Percentiles rank a stretch among this genome's conserved stretches.
These are phyloP conservation scores for Polypedilum pembai DNA, from an alignment of 1,140 invertebrate genomes.

Conservation along the genomic window DNA sequence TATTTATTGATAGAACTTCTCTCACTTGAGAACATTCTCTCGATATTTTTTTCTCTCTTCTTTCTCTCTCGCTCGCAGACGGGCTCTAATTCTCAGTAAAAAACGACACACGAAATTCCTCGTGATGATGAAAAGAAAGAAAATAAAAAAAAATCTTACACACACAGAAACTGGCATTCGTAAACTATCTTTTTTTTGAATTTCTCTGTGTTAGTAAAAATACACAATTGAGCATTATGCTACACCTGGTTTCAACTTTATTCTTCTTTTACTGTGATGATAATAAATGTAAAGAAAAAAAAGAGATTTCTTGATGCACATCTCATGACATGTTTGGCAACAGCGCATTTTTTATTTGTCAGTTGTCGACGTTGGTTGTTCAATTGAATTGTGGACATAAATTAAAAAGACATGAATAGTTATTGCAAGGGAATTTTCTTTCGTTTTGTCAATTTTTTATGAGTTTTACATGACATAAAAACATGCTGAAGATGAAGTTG, in stretches of 20 bases:
- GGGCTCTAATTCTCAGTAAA: not conserved
- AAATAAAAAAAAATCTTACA: not conserved
- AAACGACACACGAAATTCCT: not conserved
- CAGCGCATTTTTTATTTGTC: not conserved
- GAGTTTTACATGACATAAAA: not conserved
- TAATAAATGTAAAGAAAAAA: conserved; percentile 1
- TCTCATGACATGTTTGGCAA: not conserved
- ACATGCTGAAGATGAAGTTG: not conserved
- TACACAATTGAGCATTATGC: not conserved
- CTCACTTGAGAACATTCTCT: not conserved
- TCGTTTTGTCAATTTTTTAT: not conserved
- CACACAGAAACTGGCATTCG: too few relatives aligned
- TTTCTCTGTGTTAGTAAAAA: not conserved
- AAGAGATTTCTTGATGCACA: not conserved
- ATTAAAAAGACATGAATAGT: not conserved
- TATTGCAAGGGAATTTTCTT: not conserved
- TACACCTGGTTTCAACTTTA: conserved; percentile 12
- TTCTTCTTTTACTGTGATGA: conserved; percentile 7
- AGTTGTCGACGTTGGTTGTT: not conserved
- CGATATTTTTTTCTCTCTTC: not conserved
- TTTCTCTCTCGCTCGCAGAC: not conserved
- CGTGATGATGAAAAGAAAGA: not conserved
- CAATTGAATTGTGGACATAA: not conserved
- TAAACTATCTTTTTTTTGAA: not conserved
- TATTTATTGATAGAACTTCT: not conserved